A percentile compares a stretch with the other conserved stretches of the same genome.
Conservation (phyloP, 2,888 invertebrate genomes). For the Bruchidius siliquastri region DNA sequence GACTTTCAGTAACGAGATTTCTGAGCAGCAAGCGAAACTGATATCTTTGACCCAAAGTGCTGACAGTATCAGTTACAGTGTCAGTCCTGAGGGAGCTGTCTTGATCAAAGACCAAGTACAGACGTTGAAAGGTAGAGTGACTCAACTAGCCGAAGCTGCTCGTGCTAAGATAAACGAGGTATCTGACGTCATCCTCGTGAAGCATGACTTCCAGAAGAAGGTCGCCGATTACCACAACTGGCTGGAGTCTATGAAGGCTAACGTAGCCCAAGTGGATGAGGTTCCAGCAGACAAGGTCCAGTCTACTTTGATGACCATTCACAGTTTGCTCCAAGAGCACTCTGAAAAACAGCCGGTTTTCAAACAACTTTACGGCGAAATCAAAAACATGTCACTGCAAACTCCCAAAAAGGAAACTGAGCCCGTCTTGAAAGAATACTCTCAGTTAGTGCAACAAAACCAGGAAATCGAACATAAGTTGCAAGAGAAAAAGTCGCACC, state of each 20-base stretch:
- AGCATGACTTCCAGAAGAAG: slow-evolving; percentile 80
- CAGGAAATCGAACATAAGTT: slow-evolving; percentile 71
- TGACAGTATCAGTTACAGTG: slow-evolving; percentile 71
- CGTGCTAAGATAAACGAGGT: slow-evolving; percentile 72
- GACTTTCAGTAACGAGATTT: slow-evolving; percentile 78
- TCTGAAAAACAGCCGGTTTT: slow-evolving; percentile 77
- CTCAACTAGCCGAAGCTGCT: slow-evolving; percentile 70
- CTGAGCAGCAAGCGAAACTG: slow-evolving; percentile 78
- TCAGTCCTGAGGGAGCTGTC: slow-evolving; percentile 73
- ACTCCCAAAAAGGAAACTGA: slow-evolving; percentile 68
- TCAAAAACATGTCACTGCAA: slow-evolving; percentile 68
- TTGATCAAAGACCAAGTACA: slow-evolving; percentile 67
- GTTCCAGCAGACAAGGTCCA: slow-evolving; percentile 79
- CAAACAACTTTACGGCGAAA: slow-evolving; percentile 74
- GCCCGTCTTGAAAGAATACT: slow-evolving; percentile 69
- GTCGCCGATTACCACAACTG: slow-evolving; percentile 74
- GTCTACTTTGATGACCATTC: slow-evolving; percentile 69
- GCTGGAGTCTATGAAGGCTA: slow-evolving; percentile 69
- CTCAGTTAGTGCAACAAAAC: slow-evolving; percentile 70
- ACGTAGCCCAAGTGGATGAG: slow-evolving; percentile 73
- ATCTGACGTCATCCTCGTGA: slow-evolving; percentile 74
- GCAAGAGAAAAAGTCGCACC: slow-evolving; percentile 64
- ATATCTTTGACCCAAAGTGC: slow-evolving; percentile 74
- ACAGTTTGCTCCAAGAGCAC: slow-evolving; percentile 78
- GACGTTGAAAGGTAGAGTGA: slow-evolving; percentile 69